Conservation (phyloP, 2,113 vertebrate genomes). For the Bos indicus region DNA sequence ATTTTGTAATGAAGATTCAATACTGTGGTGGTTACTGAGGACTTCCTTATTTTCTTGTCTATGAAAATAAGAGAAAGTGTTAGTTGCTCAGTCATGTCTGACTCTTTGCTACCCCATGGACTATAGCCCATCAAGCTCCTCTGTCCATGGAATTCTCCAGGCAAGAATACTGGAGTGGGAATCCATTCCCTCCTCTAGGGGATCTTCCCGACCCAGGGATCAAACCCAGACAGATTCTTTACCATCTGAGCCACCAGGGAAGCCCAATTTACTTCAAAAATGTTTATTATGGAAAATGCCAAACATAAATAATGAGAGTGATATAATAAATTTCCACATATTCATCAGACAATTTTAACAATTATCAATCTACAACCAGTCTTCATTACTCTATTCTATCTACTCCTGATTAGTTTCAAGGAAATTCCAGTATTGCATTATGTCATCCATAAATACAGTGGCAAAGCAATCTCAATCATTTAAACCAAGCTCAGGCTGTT, state of each 20-base stretch:
- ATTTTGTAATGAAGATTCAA: slow-evolving; percentile 12
- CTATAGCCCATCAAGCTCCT: not conserved
- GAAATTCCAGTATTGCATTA: not conserved
- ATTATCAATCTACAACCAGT: not conserved
- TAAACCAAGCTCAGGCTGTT: not conserved
- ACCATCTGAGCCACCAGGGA: not conserved
- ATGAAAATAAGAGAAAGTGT: not conserved
- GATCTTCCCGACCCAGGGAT: not conserved
- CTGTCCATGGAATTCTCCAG: not conserved
- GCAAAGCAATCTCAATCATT: not conserved
- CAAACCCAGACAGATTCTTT: not conserved
- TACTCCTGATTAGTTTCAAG: not conserved
- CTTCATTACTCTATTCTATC: not conserved
- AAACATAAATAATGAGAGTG: not conserved
- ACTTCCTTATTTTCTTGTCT: not conserved
- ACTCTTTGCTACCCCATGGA: not conserved
- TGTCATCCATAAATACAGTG: not conserved
- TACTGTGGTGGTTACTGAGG: not conserved
- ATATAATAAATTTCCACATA: not conserved
- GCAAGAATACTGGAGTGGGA: not conserved
- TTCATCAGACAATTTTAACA: not conserved
- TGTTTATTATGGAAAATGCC: not conserved
- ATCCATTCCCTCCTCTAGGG: not conserved
- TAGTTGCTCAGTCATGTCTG: not conserved
- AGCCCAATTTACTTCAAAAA: not conserved